Evolutionary conservation across 1,140 invertebrate genomes (phyloP).

Genomic region (Prorops nasuta): DNA sequence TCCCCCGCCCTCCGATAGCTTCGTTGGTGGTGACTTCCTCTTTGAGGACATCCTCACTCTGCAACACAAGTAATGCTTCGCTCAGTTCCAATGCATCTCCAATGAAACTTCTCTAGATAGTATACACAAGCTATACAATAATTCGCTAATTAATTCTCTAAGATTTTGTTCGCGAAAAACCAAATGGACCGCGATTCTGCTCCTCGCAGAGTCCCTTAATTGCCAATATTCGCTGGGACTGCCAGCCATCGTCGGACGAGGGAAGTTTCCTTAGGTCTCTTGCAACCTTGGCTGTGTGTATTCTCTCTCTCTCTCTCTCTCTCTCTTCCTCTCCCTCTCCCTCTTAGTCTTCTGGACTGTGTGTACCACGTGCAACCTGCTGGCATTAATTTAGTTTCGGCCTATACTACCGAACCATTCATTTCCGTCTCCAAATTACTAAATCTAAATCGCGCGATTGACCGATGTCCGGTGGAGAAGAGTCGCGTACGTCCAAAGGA

Average conservation of each 20-base stretch:
- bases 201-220: no score
- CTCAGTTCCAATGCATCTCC: no score
- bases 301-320: conserved; percentile 3
- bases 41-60: conserved; percentile 90
- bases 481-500: no score
- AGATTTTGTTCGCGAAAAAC: no score
- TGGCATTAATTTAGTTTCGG: conserved; percentile 37
- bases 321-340: conserved; percentile 5
- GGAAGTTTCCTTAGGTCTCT: conserved; percentile 19
- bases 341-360: not conserved
- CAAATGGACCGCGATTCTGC: no score
- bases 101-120: no score
- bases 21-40: conserved; percentile 87
- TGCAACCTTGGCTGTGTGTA: no score
- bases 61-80: conserved; percentile 48
- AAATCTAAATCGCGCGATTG: conserved; percentile 49
- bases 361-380: conserved; percentile 2
- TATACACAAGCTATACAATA: no score
- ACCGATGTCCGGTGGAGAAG: conserved; percentile 10
- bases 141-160: no score
- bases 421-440: conserved; percentile 53
- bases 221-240: no score
- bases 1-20: conserved; percentile 78
- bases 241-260: no score
- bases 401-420: conserved; percentile 29